phyloP scores from a whole-genome alignment of 2,113 vertebrate genomes.

The Barnardius zonarius region DNA sequence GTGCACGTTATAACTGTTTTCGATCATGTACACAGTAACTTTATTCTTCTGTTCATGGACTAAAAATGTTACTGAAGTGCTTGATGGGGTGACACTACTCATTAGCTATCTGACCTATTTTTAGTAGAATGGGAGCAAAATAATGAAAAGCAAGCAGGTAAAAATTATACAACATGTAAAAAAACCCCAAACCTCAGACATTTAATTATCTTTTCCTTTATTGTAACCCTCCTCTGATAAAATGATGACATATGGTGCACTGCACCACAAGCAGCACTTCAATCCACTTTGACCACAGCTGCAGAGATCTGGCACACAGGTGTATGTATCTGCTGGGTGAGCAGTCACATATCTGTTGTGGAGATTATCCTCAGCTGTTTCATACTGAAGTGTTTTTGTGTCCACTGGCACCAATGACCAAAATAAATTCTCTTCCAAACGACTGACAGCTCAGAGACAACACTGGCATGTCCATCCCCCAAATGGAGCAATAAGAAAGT shows the following conservation, averaged over 20 bases:
- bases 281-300: background rate
- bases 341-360: background rate
- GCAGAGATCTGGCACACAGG: conserved; percentile 8
- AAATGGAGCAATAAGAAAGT: background rate
- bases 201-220: background rate
- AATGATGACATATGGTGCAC: accelerated
- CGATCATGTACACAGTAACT: background rate
- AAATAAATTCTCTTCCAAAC: conserved; percentile 64
- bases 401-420: background rate
- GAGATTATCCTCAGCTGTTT: conserved; percentile 49
- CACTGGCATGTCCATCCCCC: background rate
- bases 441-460: background rate
- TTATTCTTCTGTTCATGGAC: background rate
- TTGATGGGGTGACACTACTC: background rate
- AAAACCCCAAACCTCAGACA: background rate
- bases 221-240: background rate
- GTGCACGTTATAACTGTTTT: background rate
- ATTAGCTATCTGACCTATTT: background rate
- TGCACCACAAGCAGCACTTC: background rate
- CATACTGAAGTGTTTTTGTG: background rate
- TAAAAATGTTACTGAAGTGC: background rate
- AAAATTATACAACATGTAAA: background rate
- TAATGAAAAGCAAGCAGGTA: background rate
- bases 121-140: background rate
- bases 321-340: background rate